phyloP scores from a whole-genome alignment of 2,888 invertebrate genomes.

The Phyllotreta cruciferae region DNA sequence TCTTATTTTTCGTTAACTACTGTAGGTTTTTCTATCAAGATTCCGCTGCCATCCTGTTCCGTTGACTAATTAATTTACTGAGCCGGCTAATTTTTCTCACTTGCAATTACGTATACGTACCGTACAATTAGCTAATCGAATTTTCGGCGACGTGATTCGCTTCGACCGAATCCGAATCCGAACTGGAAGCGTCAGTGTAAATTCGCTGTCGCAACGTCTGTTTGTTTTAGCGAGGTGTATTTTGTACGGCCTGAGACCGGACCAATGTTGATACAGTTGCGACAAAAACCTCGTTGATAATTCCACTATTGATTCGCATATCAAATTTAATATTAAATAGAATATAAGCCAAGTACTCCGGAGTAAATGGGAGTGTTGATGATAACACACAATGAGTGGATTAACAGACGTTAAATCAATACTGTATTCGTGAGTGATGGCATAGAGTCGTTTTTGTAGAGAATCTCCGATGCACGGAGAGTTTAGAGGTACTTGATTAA shows the following conservation, averaged over 20 bases:
- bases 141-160: slow-evolving; percentile 8
- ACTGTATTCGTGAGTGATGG: slow-evolving; percentile 14
- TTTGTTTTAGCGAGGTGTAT: slow-evolving; percentile 10
- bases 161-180: not conserved
- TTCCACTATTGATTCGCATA: not conserved
- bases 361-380: too few relatives aligned
- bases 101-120: not conserved
- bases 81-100: not conserved
- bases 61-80: slow-evolving; percentile 1
- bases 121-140: slow-evolving; percentile 6
- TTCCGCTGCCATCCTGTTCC: not conserved
- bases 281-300: not conserved
- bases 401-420: slow-evolving; percentile 21
- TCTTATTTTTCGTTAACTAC: too few relatives aligned
- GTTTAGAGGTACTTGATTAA: too few relatives aligned
- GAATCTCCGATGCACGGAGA: not conserved
- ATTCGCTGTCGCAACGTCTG: slow-evolving; percentile 7
- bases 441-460: not conserved
- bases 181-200: not conserved
- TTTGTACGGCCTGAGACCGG: not conserved
- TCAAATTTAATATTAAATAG: too few relatives aligned
- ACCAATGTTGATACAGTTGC: too few relatives aligned
- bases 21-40: too few relatives aligned
- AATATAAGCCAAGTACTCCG: too few relatives aligned
- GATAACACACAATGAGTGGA: slow-evolving; percentile 7